These are phyloP conservation scores for Furcula furcula DNA, from an alignment of 2,888 invertebrate species.

Conservation along the genomic window DNA sequence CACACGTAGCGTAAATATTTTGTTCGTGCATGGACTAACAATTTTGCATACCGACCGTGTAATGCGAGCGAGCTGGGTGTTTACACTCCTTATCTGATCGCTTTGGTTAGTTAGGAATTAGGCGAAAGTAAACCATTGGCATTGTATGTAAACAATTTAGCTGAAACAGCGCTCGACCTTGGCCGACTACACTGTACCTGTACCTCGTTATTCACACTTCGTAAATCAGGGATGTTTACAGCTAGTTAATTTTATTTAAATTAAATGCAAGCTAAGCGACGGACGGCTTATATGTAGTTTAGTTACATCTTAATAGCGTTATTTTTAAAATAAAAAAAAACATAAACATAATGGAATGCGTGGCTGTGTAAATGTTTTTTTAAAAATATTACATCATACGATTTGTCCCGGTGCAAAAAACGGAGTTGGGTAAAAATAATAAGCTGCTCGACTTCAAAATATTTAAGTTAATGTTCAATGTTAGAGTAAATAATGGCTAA, in stretches of 20 bases:
- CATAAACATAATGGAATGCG: not conserved
- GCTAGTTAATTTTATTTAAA: constrained; percentile 31
- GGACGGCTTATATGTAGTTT: constrained; percentile 23
- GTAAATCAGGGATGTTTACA: constrained; percentile 55
- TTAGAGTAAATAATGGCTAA: constrained; percentile 20
- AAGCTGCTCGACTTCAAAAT: constrained; percentile 9
- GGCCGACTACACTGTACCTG: constrained; percentile 58
- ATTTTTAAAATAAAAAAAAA: not conserved
- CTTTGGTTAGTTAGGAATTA: constrained; percentile 24
- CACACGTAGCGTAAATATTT: constrained; percentile 27
- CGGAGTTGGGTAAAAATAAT: too few species aligned
- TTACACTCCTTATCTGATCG: constrained; percentile 39
- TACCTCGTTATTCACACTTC: constrained; percentile 48
- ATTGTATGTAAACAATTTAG: constrained; percentile 46
- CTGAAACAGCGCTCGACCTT: constrained; percentile 52
- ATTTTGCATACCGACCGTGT: constrained; percentile 29
- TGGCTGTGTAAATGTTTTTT: too few species aligned
- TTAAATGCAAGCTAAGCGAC: constrained; percentile 29
- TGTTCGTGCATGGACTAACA: constrained; percentile 22
- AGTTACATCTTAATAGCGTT: constrained; percentile 2
- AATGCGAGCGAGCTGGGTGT: constrained; percentile 26
- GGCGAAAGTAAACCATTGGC: constrained; percentile 36
- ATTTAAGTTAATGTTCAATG: constrained; percentile 13
- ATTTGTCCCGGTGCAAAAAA: not conserved
- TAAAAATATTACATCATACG: not conserved